Percentiles rank a stretch among this genome's conserved stretches.
These are phyloP conservation scores for Teinopalpus imperialis DNA, from an alignment of 2,888 invertebrate species.

Conservation along the genomic window DNA sequence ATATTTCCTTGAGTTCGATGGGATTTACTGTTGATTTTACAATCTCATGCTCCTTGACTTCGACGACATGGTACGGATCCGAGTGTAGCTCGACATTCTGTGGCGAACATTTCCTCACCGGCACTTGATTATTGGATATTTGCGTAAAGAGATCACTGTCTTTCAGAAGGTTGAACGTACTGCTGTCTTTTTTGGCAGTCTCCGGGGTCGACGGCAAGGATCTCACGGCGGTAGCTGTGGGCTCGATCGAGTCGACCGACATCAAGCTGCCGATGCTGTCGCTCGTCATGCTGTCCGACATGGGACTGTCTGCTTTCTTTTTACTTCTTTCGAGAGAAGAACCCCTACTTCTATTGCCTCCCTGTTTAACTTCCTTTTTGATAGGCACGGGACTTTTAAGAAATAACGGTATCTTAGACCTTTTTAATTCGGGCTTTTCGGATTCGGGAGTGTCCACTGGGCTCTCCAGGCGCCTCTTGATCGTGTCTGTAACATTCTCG, in stretches of 20 bases:
- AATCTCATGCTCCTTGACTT: constrained; percentile 86
- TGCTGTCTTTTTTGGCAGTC: constrained; percentile 72
- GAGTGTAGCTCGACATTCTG: constrained; percentile 33
- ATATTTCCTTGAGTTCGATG: constrained; percentile 63
- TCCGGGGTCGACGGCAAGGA: constrained; percentile 53
- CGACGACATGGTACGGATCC: constrained; percentile 83
- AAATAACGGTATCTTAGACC: constrained; percentile 69
- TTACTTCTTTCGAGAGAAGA: constrained; percentile 50
- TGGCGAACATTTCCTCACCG: constrained; percentile 30
- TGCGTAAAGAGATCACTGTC: constrained; percentile 87
- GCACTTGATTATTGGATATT: constrained; percentile 79
- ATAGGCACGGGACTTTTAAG: constrained; percentile 66
- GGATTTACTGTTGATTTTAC: constrained; percentile 82
- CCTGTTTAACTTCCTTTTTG: constrained; percentile 54
- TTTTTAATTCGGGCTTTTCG: constrained; percentile 62
- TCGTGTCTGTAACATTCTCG: constrained; percentile 84
- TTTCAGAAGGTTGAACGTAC: constrained; percentile 84
- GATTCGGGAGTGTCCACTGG: constrained; percentile 66
- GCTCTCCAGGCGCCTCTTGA: constrained; percentile 81
- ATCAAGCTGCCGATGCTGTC: constrained; percentile 41
- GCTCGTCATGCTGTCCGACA: constrained; percentile 39
- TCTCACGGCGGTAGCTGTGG: constrained; percentile 31
- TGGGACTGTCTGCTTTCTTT: constrained; percentile 34
- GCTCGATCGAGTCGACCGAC: constrained; percentile 47
- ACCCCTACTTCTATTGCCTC: constrained; percentile 50